Percentiles rank a stretch among this genome's conserved stretches.
Conservation (phyloP, 2,888 invertebrate genomes). For the Synergus itoensis region DNA sequence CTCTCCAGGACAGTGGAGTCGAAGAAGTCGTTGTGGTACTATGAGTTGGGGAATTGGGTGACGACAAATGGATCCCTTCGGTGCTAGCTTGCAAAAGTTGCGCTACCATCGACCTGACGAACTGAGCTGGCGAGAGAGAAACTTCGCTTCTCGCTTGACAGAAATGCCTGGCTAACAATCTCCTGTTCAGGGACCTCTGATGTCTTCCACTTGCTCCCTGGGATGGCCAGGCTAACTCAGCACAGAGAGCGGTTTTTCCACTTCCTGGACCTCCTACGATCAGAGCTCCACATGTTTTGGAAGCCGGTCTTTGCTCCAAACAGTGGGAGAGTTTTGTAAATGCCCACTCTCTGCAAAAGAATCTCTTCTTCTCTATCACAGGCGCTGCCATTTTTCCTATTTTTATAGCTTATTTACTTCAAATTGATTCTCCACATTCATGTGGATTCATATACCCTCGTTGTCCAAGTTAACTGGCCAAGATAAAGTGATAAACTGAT, state of each 20-base stretch:
- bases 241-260: conserved; percentile 95
- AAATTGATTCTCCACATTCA: background rate
- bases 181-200: conserved; percentile 86
- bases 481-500: background rate
- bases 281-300: conserved; percentile 92
- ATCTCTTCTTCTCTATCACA: conserved; percentile 84
- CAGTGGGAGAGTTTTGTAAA: conserved; percentile 96
- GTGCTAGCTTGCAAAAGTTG: conserved; percentile 85
- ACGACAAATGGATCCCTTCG: conserved; percentile 69
- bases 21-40: conserved; percentile 78
- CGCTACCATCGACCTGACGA: conserved; percentile 90
- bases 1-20: conserved; percentile 81
- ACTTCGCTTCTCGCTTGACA: conserved; percentile 92
- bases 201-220: conserved; percentile 84
- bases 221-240: conserved; percentile 87
- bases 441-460: background rate
- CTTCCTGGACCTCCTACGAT: conserved; percentile 95
- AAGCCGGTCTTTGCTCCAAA: conserved; percentile 91
- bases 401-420: background rate
- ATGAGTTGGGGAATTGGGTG: conserved; percentile 72
- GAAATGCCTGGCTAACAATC: conserved; percentile 92
- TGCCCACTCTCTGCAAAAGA: conserved; percentile 97
- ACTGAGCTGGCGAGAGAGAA: conserved; percentile 91
- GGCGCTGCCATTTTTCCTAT: conserved; percentile 72
- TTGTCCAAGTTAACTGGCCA: background rate